Percentiles rank a stretch among this genome's conserved stretches.
Evolutionary conservation across 1,140 invertebrate species (phyloP).

Genomic region (Drosophila persimilis): DNA sequence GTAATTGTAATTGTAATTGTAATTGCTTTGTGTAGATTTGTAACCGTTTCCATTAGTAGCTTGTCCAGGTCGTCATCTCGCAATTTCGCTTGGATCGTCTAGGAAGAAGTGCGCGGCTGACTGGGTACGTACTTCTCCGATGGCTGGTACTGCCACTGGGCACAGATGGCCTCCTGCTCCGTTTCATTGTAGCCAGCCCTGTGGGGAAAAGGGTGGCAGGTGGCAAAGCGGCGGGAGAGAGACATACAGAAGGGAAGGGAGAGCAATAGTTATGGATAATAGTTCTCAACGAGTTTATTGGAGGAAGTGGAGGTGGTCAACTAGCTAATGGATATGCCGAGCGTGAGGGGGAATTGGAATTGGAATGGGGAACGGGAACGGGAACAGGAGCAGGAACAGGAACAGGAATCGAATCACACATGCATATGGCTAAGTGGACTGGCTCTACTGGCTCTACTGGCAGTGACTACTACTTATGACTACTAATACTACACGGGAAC

Average conservation of each 20-base stretch:
- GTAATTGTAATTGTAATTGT: conserved; percentile 17
- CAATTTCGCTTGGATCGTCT: conserved; percentile 7
- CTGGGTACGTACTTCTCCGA: conserved; percentile 86
- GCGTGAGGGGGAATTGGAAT: no score
- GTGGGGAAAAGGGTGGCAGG: neutral
- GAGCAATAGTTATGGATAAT: conserved; percentile 1
- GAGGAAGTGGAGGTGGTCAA: no score
- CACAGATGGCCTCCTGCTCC: conserved; percentile 85
- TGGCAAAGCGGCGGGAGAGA: conserved; percentile 12
- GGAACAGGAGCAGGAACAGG: neutral
- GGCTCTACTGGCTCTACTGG: conserved; percentile 4
- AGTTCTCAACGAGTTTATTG: conserved; percentile 21
- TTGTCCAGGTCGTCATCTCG: conserved; percentile 19
- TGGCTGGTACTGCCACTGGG: conserved; percentile 86
- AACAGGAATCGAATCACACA: conserved; percentile 27
- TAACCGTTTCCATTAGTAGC: conserved; percentile 35
- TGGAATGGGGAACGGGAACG: no score
- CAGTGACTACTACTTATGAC: conserved; percentile 2
- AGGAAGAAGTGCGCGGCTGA: conserved; percentile 70
- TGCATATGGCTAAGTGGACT: conserved; percentile 43
- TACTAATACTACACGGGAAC: conserved; percentile 61
- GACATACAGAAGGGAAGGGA: conserved; percentile 19
- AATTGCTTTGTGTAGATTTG: conserved; percentile 46
- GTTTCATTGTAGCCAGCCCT: conserved; percentile 85
- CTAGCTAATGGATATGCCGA: no score